Conservation (phyloP, 2,888 invertebrate species). For the Adelphocoris suturalis region DNA sequence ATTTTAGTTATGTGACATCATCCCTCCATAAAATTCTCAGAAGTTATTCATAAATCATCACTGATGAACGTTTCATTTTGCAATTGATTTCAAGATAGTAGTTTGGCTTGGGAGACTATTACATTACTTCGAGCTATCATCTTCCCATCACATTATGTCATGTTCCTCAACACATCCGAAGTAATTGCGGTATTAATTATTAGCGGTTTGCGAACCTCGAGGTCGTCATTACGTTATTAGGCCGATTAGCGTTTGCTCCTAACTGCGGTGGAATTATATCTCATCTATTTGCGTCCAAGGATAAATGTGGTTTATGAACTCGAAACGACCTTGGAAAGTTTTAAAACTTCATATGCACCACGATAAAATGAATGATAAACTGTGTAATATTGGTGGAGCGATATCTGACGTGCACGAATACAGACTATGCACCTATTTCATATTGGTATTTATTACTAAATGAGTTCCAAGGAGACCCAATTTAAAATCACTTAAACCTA, state of each 20-base stretch:
- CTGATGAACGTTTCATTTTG: too few relatives aligned
- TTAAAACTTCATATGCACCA: background rate
- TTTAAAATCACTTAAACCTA: too few relatives aligned
- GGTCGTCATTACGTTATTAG: background rate
- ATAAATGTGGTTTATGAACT: background rate
- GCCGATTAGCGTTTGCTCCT: background rate
- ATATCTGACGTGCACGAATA: too few relatives aligned
- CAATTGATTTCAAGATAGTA: background rate
- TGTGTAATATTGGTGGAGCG: too few relatives aligned
- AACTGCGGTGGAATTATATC: background rate
- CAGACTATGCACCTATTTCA: too few relatives aligned
- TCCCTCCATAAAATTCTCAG: background rate
- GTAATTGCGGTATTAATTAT: conserved; percentile 24
- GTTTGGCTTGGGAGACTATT: background rate
- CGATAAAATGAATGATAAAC: too few relatives aligned
- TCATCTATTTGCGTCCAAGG: background rate
- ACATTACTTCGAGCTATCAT: background rate
- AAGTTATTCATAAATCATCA: background rate
- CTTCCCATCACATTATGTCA: background rate
- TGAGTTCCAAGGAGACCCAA: too few relatives aligned
- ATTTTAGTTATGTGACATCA: background rate
- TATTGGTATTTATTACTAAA: too few relatives aligned
- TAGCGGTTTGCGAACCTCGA: conserved; percentile 2
- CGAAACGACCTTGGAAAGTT: background rate
- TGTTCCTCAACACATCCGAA: background rate